phyloP scores from a whole-genome alignment of 2,797 vertebrate genomes.

The Coregonus ussuriensis region DNA sequence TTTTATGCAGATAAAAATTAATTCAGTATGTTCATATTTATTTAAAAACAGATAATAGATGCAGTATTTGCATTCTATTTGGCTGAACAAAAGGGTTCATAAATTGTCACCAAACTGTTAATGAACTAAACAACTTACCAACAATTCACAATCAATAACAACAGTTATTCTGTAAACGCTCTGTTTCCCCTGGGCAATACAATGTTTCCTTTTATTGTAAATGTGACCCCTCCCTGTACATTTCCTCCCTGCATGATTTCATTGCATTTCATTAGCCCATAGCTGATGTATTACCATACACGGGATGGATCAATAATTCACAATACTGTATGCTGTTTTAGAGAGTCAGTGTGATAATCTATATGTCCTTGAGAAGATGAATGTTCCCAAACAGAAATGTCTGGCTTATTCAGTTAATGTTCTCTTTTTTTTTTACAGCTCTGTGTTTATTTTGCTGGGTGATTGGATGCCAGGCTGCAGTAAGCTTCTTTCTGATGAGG shows the following conservation, averaged over 20 bases:
- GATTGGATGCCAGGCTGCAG: conserved; percentile 43
- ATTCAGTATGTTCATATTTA: background rate
- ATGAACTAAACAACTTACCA: background rate
- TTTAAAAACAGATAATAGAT: background rate
- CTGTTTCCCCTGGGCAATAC: background rate
- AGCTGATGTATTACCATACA: background rate
- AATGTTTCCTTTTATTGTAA: background rate
- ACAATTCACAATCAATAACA: background rate
- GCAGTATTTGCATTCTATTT: background rate
- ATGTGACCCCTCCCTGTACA: background rate
- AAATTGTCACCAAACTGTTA: background rate
- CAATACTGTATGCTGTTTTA: background rate
- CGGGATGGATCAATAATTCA: background rate
- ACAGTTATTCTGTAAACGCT: background rate
- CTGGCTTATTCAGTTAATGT: conserved; percentile 16
- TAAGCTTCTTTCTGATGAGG: conserved; percentile 45
- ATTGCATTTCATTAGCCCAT: background rate
- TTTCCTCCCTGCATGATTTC: background rate
- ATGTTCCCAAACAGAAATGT: conserved; percentile 16
- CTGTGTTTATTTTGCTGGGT: conserved; percentile 44
- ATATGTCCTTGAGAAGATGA: background rate
- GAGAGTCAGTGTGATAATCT: background rate
- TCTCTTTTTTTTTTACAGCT: conserved; percentile 9
- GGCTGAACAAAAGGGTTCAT: background rate
- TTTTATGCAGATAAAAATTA: background rate